Base-by-base conservation (phyloP, 2,888 invertebrate genomes). In the Nomada hirtipes region DNA sequence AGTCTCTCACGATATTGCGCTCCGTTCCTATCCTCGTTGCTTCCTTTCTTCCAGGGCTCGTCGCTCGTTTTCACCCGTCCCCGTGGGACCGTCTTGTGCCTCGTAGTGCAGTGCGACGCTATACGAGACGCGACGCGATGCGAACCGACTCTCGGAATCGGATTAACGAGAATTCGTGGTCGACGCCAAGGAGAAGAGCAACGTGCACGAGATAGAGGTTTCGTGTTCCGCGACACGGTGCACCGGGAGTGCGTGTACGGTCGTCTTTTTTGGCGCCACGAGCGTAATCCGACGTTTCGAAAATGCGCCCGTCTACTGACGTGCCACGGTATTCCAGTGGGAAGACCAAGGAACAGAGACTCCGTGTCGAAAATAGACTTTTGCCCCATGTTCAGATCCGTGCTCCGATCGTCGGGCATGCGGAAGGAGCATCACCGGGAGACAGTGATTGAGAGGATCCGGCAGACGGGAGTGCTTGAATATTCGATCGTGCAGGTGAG, bases 1-100 rank as follows among this genome's bases (percentile, higher is more conserved):
- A 86, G 85, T 86, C 87, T 86, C 88, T 84, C 86, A 86, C 86
- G 88, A 85, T 86, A 85, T 88, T 78, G 78, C 77, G 77, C 76
- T 68, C 76, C 50, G 86, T 52, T 79, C 26, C 69, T 79, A 76
- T 81, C 77, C 60, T 47, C 47, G 76, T 73, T 20, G 73, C 72
- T 79, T 84, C 67, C 83, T 69, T 80, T 75, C 83, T 83, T 70
- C 74, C 57, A 61, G 47, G 20, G 52, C 50, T 52, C 67, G 59
- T 63, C 68, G 68, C 59, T 79, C 72, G 68, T 69, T 60, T 74
- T 68, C 76, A 18, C 59, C 64, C 76, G 79, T 76, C 70, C 44
- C 77, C 71, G 79, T 80, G 53, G 84, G 76, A 29, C 55, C 79
- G 29, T 55, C 42, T 52, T 61, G 61, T 61, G 71, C 69, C 57